Percentiles rank a stretch among this genome's conserved stretches.
phyloP scores from a whole-genome alignment of 2,113 vertebrate genomes.

The Etheostoma cragini region DNA sequence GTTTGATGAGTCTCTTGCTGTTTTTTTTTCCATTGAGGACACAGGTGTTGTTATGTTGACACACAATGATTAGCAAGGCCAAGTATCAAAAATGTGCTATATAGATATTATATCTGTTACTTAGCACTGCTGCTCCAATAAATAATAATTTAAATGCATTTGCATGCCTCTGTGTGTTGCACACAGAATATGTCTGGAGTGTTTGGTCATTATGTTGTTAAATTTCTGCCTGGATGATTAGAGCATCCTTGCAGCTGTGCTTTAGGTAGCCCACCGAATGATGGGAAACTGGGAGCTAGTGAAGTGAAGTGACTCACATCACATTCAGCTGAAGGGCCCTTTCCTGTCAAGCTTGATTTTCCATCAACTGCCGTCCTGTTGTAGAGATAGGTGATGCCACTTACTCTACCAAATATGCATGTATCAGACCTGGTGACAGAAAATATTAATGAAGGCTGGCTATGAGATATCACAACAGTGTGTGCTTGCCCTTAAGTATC shows the following conservation, averaged over 20 bases:
- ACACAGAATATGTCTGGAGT: conserved; percentile 50
- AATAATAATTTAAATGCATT: conserved; percentile 17
- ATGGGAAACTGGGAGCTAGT: conserved; percentile 69
- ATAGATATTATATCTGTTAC: not conserved
- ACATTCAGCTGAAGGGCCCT: conserved; percentile 64
- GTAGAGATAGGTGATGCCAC: conserved; percentile 53
- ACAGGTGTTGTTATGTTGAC: conserved; percentile 6
- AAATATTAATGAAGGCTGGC: conserved; percentile 38
- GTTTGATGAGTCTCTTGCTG: conserved; percentile 24
- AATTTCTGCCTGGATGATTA: conserved; percentile 69
- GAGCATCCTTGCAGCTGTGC: conserved; percentile 71
- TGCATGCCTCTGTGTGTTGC: conserved; percentile 11
- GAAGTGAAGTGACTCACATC: conserved; percentile 74
- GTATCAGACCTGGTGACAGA: conserved; percentile 55
- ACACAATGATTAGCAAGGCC: conserved; percentile 3
- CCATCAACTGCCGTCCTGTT: conserved; percentile 60
- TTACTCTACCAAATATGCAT: conserved; percentile 65
- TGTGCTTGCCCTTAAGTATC: conserved; percentile 31
- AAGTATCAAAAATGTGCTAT: not conserved
- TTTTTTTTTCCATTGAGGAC: not conserved
- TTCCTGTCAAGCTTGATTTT: conserved; percentile 73
- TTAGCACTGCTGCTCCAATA: not conserved
- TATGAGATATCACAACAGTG: conserved; percentile 38
- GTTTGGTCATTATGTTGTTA: conserved; percentile 69
- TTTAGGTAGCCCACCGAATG: conserved; percentile 68